These are phyloP conservation scores for Drosophila fuyamai DNA, from an alignment of 1,140 invertebrate genomes.

Conservation along the genomic window DNA sequence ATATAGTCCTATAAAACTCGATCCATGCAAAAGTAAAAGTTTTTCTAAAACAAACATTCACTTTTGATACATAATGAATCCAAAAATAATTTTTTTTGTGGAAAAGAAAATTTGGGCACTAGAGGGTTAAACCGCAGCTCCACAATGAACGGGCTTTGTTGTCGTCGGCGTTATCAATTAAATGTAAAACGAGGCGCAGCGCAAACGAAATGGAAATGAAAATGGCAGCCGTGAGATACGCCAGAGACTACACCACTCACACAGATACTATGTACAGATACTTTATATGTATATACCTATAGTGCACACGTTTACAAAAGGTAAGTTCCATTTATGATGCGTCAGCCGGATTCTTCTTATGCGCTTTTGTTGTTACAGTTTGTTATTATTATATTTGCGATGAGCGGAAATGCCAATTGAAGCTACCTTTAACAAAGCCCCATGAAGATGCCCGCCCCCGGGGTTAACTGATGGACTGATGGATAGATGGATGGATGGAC, in stretches of 20 bases:
- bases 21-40: too few relatives aligned
- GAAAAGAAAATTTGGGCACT: too few relatives aligned
- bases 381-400: constrained; percentile 48
- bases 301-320: constrained; percentile 64
- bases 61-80: too few relatives aligned
- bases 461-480: constrained; percentile 22
- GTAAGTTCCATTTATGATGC: constrained; percentile 59
- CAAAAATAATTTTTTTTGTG: too few relatives aligned
- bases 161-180: constrained; percentile 78
- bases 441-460: constrained; percentile 57
- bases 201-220: constrained; percentile 52
- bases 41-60: too few relatives aligned
- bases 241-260: constrained; percentile 20
- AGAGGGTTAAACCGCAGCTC: constrained; percentile 59
- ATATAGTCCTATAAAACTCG: too few relatives aligned
- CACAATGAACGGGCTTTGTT: constrained; percentile 70
- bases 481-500: neutral
- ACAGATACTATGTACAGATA: constrained; percentile 14
- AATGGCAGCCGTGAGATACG: constrained; percentile 66
- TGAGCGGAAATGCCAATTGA: constrained; percentile 76
- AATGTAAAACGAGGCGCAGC: constrained; percentile 61
- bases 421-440: constrained; percentile 77
- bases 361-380: constrained; percentile 47
- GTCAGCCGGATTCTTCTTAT: constrained; percentile 70
- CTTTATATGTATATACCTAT: neutral